Evolutionary conservation across 2,113 vertebrate genomes (phyloP), one percentile per base, ranked within the genome.

Genomic region (Pomatorhinus ruficollis): DNA sequence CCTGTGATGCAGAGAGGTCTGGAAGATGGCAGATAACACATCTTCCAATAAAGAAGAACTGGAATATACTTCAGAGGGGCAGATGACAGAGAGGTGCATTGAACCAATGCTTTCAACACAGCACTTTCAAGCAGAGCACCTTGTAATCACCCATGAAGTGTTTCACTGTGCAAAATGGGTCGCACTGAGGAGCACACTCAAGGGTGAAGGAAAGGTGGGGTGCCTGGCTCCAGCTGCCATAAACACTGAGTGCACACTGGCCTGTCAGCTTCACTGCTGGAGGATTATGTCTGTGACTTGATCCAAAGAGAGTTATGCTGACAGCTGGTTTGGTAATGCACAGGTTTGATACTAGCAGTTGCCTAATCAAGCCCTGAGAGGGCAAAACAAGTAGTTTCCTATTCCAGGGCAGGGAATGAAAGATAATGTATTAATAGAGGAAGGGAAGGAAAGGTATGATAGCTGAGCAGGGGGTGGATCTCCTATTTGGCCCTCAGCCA

Each of bases 241-340:
- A 13, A 90, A 56, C 30, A 31, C 17, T 1, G 0, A 15, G 71
- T n/a, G 15, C 0, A 1, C 1, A 0, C 21, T 39, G 21, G 9
- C 56, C 72, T 63, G 37, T 40, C 52, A 59, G 27, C 39, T 68
- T 76, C 47, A 35, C 40, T 40, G 18, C 72, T 81, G 59, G n/a
- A 66, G 39, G 23, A 22, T 30, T 87, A 22, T 11, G 30, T 30
- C 44, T 3, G 6, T 33, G 66, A 49, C 23, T 30, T 76, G 37
- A 61, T n/a, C 5, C 40, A 57, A 37, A 33, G 31, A 74, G 10
- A 63, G 23, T 10, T 9, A 10, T 24, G 33, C 15, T 70, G 15
- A 40, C 50, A 59, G 23, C n/a, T 78, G 33, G 5, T 53, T 83
- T 81, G 49, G 44, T 81, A 44, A 31, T 11, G 35, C n/a, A 16